Evolutionary conservation across 2,888 invertebrate species (phyloP).

Genomic region (Drosophila anomalata): DNA sequence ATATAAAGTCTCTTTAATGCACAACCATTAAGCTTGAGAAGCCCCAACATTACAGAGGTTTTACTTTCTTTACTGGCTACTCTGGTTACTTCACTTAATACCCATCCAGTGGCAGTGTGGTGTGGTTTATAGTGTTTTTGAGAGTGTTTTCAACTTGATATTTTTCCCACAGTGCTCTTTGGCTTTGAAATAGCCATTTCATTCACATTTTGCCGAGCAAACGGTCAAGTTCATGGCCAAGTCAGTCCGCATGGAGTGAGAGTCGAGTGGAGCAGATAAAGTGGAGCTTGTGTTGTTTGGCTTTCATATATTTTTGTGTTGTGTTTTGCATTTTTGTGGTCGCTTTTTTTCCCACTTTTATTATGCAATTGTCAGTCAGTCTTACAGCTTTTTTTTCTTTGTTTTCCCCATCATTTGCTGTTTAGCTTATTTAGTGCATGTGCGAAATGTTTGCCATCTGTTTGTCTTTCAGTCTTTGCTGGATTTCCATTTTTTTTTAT

Average conservation of each 20-base stretch:
- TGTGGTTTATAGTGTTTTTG: conserved; percentile 7
- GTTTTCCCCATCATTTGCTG: conserved; percentile 44
- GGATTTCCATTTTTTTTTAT: neutral
- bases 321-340: conserved; percentile 19
- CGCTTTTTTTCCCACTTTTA: conserved; percentile 12
- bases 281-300: conserved; percentile 26
- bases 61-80: neutral
- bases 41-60: neutral
- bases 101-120: neutral
- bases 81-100: conserved; percentile 10
- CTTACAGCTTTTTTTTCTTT: conserved; percentile 12
- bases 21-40: neutral
- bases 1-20: neutral
- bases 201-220: conserved; percentile 27
- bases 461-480: conserved; percentile 9
- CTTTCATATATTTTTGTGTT: conserved; percentile 19
- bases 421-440: conserved; percentile 59
- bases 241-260: conserved; percentile 24
- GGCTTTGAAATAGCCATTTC: conserved; percentile 37
- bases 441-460: conserved; percentile 51
- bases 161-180: conserved; percentile 16
- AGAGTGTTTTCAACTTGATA: conserved; percentile 12
- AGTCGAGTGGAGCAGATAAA: conserved; percentile 18
- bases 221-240: conserved; percentile 73
- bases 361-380: conserved; percentile 31